phyloP scores from a whole-genome alignment of 2,888 invertebrate species.

The Iphiclides podalirius region DNA sequence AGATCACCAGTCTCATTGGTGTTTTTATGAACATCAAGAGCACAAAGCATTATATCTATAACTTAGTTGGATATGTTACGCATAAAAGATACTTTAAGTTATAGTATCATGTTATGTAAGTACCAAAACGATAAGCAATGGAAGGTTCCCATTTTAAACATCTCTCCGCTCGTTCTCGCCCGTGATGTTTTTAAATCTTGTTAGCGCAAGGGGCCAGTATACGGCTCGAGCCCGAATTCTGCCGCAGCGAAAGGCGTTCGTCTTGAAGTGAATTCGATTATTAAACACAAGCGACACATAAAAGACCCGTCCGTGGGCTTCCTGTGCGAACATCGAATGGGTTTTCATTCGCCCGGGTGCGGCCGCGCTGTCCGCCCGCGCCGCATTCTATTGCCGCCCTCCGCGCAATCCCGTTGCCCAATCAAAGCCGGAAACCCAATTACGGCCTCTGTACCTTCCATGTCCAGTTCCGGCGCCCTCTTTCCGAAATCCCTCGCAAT shows the following conservation, averaged over 20 bases:
- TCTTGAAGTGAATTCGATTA: conserved; percentile 21
- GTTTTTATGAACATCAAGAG: background rate
- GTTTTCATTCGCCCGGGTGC: conserved; percentile 35
- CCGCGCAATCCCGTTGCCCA: conserved; percentile 34
- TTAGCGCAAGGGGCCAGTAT: conserved; percentile 19
- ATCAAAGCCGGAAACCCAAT: conserved; percentile 41
- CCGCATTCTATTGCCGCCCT: conserved; percentile 31
- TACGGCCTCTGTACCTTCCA: conserved; percentile 56
- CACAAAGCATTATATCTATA: background rate
- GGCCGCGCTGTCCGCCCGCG: conserved; percentile 36
- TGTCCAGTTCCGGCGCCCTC: conserved; percentile 56
- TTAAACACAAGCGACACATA: conserved; percentile 24
- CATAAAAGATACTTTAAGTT: background rate
- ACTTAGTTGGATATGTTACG: background rate
- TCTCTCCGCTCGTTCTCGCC: too few species aligned
- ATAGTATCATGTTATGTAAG: too few species aligned
- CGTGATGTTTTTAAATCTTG: too few species aligned
- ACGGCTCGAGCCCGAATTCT: conserved; percentile 24
- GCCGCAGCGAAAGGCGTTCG: background rate
- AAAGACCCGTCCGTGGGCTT: conserved; percentile 21
- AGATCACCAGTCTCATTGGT: conserved; percentile 13
- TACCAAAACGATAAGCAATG: too few species aligned
- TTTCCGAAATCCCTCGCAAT: conserved; percentile 72
- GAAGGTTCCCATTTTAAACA: too few species aligned
- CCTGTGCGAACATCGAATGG: conserved; percentile 43